Evolutionary conservation across 2,888 invertebrate species (phyloP).

Genomic region (Lepidocyrtoides sp.): DNA sequence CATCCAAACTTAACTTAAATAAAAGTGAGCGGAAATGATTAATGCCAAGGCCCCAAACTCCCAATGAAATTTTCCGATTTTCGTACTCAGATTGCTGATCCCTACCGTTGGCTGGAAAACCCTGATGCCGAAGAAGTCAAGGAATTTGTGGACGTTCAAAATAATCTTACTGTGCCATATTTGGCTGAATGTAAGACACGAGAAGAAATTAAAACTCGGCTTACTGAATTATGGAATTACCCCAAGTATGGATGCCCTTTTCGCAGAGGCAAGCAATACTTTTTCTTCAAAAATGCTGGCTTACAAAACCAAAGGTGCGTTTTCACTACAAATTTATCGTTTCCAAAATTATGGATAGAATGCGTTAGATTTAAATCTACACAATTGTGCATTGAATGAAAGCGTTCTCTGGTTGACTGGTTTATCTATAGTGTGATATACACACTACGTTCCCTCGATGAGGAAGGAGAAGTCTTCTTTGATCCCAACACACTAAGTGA

Average conservation of each 20-base stretch:
- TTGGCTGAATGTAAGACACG: constrained; percentile 92
- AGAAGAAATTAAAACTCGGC: constrained; percentile 91
- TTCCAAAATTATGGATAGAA: too few relatives aligned
- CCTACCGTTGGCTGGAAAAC: constrained; percentile 98
- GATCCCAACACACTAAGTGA: constrained; percentile 97
- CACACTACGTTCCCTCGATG: constrained; percentile 93
- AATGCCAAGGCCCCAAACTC: neutral
- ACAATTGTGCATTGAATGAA: neutral
- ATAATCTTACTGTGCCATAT: constrained; percentile 95
- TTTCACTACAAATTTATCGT: too few relatives aligned
- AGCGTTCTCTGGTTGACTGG: too few relatives aligned
- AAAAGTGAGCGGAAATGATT: too few relatives aligned
- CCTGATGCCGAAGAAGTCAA: constrained; percentile 97
- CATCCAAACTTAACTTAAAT: too few relatives aligned
- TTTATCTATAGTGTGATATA: constrained; percentile 93
- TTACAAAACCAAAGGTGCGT: constrained; percentile 97
- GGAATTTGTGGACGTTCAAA: constrained; percentile 96
- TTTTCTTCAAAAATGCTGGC: constrained; percentile 97
- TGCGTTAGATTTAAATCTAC: too few relatives aligned
- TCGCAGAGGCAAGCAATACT: constrained; percentile 94
- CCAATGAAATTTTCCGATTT: neutral
- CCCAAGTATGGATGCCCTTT: constrained; percentile 97
- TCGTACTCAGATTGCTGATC: constrained; percentile 91
- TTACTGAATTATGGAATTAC: constrained; percentile 98
- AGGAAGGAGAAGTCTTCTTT: constrained; percentile 94